These are phyloP conservation scores for Phaonia tiefii DNA, from an alignment of 2,888 invertebrate species.

Conservation along the genomic window DNA sequence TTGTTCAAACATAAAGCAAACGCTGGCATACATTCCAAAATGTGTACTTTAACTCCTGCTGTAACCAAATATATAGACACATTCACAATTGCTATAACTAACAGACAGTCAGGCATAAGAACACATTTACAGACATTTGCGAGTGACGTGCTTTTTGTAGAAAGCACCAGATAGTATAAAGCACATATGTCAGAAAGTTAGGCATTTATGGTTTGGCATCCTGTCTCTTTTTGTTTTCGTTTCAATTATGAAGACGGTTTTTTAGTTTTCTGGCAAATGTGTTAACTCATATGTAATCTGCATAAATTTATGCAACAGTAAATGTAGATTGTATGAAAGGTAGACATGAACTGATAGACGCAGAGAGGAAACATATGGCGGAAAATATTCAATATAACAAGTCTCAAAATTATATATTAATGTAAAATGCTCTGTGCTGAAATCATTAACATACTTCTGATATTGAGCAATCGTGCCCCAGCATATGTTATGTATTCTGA, in stretches of 20 bases:
- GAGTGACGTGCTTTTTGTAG: neutral
- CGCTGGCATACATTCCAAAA: neutral
- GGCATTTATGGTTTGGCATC: slow-evolving; percentile 40
- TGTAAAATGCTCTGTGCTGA: slow-evolving; percentile 38
- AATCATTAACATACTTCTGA: slow-evolving; percentile 29
- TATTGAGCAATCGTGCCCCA: too few species aligned
- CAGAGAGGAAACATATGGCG: too few species aligned
- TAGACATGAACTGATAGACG: too few species aligned
- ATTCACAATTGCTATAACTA: too few species aligned
- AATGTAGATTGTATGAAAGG: slow-evolving; percentile 25
- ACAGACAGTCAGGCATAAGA: slow-evolving; percentile 16
- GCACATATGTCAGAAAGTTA: slow-evolving; percentile 41
- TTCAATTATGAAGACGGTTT: neutral
- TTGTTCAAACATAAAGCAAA: slow-evolving; percentile 45
- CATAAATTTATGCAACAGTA: slow-evolving; percentile 41
- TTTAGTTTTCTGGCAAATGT: neutral
- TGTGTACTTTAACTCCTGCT: too few species aligned
- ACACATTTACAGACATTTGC: slow-evolving; percentile 24
- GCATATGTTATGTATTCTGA: too few species aligned
- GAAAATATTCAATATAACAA: neutral
- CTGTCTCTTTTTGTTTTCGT: neutral
- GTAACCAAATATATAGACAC: too few species aligned
- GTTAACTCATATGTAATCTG: slow-evolving; percentile 30
- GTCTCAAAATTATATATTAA: slow-evolving; percentile 46
- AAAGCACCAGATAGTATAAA: slow-evolving; percentile 32